Conservation (phyloP, 2,113 vertebrate genomes). For the Vanacampus margaritifer region DNA sequence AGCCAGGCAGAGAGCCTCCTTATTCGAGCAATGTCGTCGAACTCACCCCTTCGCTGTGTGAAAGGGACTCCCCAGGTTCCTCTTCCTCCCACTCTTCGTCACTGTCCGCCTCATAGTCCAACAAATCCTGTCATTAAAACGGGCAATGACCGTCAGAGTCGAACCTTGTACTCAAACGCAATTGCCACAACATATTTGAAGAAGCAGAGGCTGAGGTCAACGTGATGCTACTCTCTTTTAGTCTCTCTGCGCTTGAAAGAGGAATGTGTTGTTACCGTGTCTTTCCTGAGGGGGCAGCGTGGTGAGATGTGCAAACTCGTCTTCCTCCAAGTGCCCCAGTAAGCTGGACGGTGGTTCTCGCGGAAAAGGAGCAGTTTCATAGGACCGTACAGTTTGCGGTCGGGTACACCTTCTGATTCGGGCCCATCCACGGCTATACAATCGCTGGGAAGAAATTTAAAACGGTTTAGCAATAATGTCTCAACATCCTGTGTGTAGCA, state of each 20-base stretch:
- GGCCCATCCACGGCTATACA: constrained; percentile 71
- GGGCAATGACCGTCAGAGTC: neutral
- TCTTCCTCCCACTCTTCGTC: constrained; percentile 99
- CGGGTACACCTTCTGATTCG: constrained; percentile 68
- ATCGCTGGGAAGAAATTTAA: constrained; percentile 61
- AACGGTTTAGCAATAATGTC: too few species aligned
- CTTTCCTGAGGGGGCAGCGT: constrained; percentile 81
- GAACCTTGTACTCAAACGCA: neutral
- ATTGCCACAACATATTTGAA: neutral
- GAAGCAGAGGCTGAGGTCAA: neutral
- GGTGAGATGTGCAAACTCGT: constrained; percentile 73
- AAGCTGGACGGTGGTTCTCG: constrained; percentile 91
- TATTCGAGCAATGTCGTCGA: neutral
- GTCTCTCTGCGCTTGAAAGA: neutral
- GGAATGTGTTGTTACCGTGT: constrained; percentile 70
- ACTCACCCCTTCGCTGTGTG: constrained; percentile 93
- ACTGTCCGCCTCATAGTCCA: constrained; percentile 96
- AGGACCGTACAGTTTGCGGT: constrained; percentile 77
- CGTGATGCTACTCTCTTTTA: neutral
- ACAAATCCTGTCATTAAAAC: constrained; percentile 69
- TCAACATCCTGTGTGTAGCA: too few species aligned
- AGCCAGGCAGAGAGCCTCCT: too few species aligned
- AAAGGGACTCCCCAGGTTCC: constrained; percentile 94
- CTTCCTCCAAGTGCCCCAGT: constrained; percentile 97
- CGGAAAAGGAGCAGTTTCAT: constrained; percentile 95